These are phyloP conservation scores for Crypturellus undulatus DNA, from an alignment of 2,113 vertebrate genomes.

Conservation along the genomic window DNA sequence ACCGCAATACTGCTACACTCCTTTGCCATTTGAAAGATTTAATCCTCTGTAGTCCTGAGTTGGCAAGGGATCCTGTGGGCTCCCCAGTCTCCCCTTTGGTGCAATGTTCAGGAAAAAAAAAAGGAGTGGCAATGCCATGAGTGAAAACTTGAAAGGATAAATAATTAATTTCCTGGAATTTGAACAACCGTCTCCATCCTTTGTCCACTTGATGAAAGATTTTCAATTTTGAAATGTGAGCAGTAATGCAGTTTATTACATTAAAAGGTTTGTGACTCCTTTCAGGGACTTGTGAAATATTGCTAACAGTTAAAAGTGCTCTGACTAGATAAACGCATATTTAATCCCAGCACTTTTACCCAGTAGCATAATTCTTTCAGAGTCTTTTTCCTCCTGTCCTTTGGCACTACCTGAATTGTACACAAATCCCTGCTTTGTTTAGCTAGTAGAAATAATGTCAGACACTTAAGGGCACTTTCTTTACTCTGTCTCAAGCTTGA, in stretches of 20 bases:
- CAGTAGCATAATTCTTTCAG: not conserved
- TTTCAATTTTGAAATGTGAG: not conserved
- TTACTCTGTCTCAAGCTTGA: not conserved
- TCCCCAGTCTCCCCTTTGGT: not conserved
- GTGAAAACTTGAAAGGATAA: not conserved
- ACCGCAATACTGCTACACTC: rapidly evolving
- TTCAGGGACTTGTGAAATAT: not conserved
- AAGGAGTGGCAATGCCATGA: not conserved
- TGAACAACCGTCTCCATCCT: not conserved
- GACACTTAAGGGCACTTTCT: not conserved
- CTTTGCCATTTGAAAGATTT: not conserved
- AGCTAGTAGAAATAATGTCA: not conserved
- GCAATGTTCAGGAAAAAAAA: not conserved
- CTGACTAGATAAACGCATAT: not conserved
- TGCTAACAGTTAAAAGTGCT: not conserved
- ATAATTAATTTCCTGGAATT: not conserved
- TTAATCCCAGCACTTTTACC: not conserved
- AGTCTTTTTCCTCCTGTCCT: not conserved
- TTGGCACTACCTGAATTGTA: not conserved
- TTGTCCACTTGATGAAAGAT: not conserved
- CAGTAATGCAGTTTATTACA: not conserved
- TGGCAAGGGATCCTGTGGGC: rapidly evolving
- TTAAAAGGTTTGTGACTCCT: not conserved
- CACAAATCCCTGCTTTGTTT: not conserved
- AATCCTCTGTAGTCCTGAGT: rapidly evolving